Evolutionary conservation across 2,888 invertebrate species (phyloP), one percentile per base, ranked within the genome.

Genomic region (Coelopa pilipes): DNA sequence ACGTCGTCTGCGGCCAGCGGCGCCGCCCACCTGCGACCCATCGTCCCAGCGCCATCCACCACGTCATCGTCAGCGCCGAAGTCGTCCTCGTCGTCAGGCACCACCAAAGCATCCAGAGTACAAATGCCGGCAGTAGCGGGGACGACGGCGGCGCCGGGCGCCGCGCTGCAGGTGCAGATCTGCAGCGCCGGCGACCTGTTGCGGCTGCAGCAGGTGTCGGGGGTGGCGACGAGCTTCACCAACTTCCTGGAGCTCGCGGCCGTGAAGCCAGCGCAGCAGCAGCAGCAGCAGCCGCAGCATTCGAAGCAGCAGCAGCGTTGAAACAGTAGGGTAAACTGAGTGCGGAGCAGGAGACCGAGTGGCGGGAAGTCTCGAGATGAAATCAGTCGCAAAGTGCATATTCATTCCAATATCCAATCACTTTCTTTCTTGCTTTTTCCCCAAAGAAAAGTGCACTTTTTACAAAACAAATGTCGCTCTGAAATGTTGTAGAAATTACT

Each of bases 101-200:
- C 13, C 3, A 13, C 53, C 13, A 13, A 53, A 65, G n/a, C 68
- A 55, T 45, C 57, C 50, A 15, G 66, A 76, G 75, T 76, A 74
- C 76, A 76, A 74, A 78, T 76, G 65, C 49, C 76, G 5, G 2
- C 70, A 17, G n/a, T n/a, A 45, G 69, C 7, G 45, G 70, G 9
- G 19, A 1, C 73, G 19, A 24, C 71, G 1, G 57, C 74, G 9
- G 19, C 76, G 46, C n/a, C 76, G 21, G 19, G 69, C 68, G 50
- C 79, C 69, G 79, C 79, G 46, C 63, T 85, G 63, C 84, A 82
- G 71, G 75, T 80, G 45, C 79, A 79, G 78, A 76, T 85, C 49
- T 85, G 82, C 74, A 80, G 72, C 63, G 79, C 85, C 47, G 80
- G 80, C 72, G 85, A 85, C 71, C 69, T 85, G 74, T 75, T 85